phyloP scores from a whole-genome alignment of 2,797 vertebrate genomes.

The Adrianichthys oophorus region DNA sequence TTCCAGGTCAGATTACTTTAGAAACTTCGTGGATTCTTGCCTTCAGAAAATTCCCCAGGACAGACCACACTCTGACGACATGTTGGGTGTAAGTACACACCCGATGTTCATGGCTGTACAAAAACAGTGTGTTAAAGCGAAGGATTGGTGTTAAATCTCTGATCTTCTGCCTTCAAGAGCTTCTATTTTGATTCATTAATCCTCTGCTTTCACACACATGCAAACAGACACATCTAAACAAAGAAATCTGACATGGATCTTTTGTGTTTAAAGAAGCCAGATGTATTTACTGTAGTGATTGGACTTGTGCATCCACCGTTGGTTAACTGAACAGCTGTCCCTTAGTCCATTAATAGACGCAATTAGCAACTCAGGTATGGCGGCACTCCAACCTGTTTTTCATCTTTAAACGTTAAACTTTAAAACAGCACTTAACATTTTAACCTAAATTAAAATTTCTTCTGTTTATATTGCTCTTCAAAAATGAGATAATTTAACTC shows the following conservation, averaged over 20 bases:
- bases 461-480: neutral
- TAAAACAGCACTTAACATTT: conserved; percentile 6
- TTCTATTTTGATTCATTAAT: conserved; percentile 65
- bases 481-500: neutral
- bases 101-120: neutral
- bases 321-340: conserved; percentile 63
- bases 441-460: neutral
- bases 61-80: conserved; percentile 95
- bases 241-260: conserved; percentile 11
- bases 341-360: conserved; percentile 60
- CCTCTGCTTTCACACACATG: conserved; percentile 35
- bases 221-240: conserved; percentile 20
- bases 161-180: conserved; percentile 40
- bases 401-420: conserved; percentile 15
- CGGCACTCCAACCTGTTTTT: conserved; percentile 6
- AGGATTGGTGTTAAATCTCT: conserved; percentile 47
- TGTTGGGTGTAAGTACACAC: conserved; percentile 87
- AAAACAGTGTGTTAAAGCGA: conserved; percentile 37
- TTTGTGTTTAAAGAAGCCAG: conserved; percentile 28
- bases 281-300: conserved; percentile 53
- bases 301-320: conserved; percentile 39
- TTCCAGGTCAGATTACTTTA: conserved; percentile 97
- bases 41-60: conserved; percentile 99
- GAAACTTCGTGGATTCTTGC: conserved; percentile 98
- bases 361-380: conserved; percentile 12